phyloP scores from a whole-genome alignment of 64 coral and sea anemone genomes.

The Hydrozoanthus tunicans region DNA sequence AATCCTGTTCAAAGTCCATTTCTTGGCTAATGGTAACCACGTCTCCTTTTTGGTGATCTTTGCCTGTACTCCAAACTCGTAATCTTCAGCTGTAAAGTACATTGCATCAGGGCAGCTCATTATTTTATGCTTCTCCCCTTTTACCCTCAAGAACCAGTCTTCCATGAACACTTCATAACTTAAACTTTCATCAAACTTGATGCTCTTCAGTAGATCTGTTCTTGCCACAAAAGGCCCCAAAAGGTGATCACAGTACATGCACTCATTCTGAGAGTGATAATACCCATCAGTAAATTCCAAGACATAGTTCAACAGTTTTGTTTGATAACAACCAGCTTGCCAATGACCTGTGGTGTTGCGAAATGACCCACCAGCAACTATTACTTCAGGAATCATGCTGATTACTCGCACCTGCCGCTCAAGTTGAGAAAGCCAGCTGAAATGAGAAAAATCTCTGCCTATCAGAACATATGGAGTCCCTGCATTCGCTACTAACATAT shows the following conservation, averaged over 20 bases:
- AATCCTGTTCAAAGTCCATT: constrained; percentile 40
- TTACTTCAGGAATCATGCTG: neutral
- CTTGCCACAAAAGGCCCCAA: constrained; percentile 40
- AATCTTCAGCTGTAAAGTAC: constrained; percentile 62
- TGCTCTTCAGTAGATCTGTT: constrained; percentile 30
- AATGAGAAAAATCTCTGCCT: constrained; percentile 27
- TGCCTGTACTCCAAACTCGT: neutral
- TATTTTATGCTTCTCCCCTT: neutral
- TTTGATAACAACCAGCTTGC: constrained; percentile 35
- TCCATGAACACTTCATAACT: constrained; percentile 31
- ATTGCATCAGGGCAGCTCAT: constrained; percentile 68
- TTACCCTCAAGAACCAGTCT: constrained; percentile 60
- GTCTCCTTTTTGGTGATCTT: constrained; percentile 2
- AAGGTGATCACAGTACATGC: constrained; percentile 66
- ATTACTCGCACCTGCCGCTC: constrained; percentile 20
- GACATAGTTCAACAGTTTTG: constrained; percentile 51
- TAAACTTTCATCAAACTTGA: constrained; percentile 59
- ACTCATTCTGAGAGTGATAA: constrained; percentile 56
- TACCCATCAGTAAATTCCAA: constrained; percentile 51
- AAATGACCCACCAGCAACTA: constrained; percentile 48
- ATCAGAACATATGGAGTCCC: constrained; percentile 34
- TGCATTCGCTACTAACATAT: constrained; percentile 22
- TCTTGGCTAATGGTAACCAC: constrained; percentile 41
- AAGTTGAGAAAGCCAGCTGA: constrained; percentile 28
- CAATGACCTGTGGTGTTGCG: constrained; percentile 43